These are phyloP conservation scores for Leucania comma DNA, from an alignment of 2,888 invertebrate genomes.

Conservation along the genomic window DNA sequence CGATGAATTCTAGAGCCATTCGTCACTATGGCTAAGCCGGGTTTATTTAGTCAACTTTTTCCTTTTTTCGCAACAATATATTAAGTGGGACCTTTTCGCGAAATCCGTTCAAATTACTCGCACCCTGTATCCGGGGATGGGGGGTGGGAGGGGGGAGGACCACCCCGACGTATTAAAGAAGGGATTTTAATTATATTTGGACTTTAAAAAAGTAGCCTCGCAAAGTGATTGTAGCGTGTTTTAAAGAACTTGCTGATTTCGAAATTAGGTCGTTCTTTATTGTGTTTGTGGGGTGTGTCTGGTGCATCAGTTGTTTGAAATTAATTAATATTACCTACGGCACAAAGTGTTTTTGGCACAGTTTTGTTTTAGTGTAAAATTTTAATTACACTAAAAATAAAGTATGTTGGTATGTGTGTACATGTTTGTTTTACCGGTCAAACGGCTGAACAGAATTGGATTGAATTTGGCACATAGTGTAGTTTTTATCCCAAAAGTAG, in stretches of 20 bases:
- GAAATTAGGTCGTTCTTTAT: constrained; percentile 29
- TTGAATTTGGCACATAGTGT: no score
- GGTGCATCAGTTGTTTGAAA: constrained; percentile 25
- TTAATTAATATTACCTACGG: neutral
- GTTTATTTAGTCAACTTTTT: constrained; percentile 75
- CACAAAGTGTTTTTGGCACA: neutral
- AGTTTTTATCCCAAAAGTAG: no score
- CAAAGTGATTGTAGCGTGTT: constrained; percentile 59
- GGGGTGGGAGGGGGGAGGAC: constrained; percentile 68
- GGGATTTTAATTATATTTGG: constrained; percentile 65
- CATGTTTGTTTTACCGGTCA: no score
- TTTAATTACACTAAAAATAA: neutral
- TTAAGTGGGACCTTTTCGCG: constrained; percentile 78
- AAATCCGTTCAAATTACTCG: constrained; percentile 81
- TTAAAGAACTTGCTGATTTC: constrained; percentile 35
- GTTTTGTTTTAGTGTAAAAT: neutral
- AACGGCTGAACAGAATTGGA: no score
- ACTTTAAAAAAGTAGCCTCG: constrained; percentile 54
- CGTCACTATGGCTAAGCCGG: constrained; percentile 73
- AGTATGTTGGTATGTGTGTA: no score
- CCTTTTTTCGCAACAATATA: constrained; percentile 76
- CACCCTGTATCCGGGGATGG: constrained; percentile 69
- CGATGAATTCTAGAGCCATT: constrained; percentile 78
- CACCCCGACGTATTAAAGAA: constrained; percentile 58
- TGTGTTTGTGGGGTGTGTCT: constrained; percentile 15